Conservation (phyloP, 2,797 vertebrate species). For the Denticeps clupeoides region DNA sequence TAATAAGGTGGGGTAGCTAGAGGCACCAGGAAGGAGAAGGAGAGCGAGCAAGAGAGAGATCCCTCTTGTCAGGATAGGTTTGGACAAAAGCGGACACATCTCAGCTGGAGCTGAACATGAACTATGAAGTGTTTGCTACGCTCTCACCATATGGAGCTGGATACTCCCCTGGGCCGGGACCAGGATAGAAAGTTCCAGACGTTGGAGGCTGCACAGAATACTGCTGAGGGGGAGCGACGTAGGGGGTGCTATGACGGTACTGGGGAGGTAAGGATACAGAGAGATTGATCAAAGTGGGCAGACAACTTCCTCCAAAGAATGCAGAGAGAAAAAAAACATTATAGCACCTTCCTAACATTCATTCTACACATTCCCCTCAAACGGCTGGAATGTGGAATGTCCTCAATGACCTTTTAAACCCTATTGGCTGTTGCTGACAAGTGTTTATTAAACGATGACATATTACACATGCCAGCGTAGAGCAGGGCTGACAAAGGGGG, state of each 20-base stretch:
- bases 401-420: too few relatives aligned
- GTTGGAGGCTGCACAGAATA: constrained; percentile 87
- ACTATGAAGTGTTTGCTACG: background rate
- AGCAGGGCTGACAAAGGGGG: background rate
- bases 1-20: constrained; percentile 77
- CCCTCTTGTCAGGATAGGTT: too few relatives aligned
- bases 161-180: constrained; percentile 89
- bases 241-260: constrained; percentile 91
- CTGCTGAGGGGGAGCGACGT: constrained; percentile 87
- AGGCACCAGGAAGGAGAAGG: constrained; percentile 18
- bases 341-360: too few relatives aligned
- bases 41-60: constrained; percentile 14
- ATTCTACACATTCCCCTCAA: too few relatives aligned
- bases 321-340: too few relatives aligned
- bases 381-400: too few relatives aligned
- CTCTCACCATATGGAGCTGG: constrained; percentile 81
- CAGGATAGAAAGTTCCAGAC: constrained; percentile 85
- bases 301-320: too few relatives aligned
- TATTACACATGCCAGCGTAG: too few relatives aligned
- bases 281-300: background rate
- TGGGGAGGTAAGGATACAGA: constrained; percentile 34
- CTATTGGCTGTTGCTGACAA: too few relatives aligned
- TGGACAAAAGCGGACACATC: too few relatives aligned
- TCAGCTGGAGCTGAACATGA: background rate
- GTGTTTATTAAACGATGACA: too few relatives aligned